These are phyloP conservation scores for Crotophaga sulcirostris DNA, from an alignment of 2,113 vertebrate species.

Conservation along the genomic window DNA sequence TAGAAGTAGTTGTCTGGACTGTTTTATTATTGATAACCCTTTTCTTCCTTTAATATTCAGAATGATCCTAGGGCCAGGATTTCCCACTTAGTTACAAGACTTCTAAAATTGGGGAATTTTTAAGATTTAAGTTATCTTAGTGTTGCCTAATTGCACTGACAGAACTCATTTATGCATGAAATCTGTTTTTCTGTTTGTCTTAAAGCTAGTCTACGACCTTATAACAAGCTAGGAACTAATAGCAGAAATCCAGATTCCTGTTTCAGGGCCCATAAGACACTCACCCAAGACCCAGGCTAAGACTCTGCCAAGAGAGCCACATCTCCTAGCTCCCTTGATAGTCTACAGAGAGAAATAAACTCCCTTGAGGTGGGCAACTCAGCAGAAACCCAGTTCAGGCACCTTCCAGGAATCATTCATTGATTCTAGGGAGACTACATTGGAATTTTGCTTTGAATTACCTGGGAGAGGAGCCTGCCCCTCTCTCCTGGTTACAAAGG, in stretches of 20 bases:
- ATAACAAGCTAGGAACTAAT: background rate
- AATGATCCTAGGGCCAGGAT: background rate
- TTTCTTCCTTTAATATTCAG: background rate
- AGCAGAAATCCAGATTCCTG: background rate
- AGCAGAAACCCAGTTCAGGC: background rate
- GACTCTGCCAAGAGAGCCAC: fast-evolving
- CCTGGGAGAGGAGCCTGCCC: background rate
- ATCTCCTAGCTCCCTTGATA: background rate
- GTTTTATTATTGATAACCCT: background rate
- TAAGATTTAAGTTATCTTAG: background rate
- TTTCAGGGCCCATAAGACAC: background rate
- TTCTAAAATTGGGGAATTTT: background rate
- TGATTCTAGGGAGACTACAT: background rate
- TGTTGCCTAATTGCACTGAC: background rate
- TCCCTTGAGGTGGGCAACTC: background rate
- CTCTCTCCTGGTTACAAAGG: background rate
- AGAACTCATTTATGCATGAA: background rate
- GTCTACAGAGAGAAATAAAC: background rate
- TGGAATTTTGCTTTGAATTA: background rate
- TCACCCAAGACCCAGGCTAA: background rate
- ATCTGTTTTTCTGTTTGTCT: background rate
- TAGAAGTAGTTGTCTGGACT: background rate
- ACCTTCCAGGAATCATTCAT: background rate
- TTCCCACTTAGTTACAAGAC: background rate
- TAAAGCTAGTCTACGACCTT: background rate